Base-by-base conservation (phyloP, 2,113 vertebrate species). In the Martes martes region DNA sequence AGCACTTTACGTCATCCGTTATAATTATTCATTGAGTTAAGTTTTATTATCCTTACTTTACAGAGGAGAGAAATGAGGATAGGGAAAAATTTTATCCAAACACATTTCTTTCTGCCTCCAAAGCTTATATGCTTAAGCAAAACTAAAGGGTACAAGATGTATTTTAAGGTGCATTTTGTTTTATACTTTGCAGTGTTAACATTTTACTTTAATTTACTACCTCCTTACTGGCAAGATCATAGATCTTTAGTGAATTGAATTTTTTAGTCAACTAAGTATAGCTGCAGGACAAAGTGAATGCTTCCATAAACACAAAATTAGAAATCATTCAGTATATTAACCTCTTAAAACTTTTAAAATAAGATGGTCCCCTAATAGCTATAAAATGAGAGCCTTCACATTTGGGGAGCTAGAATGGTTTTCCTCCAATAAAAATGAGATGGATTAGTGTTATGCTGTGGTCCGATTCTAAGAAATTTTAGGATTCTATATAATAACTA, bases 291-390 rank as follows among this genome's bases (percentile, higher is more conserved):
- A 73, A 39, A 87, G 90, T 80, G 80, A 94, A 65, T 78, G 57
- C 55, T 87, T 96, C 36, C 39, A 39, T 78, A 85, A 94, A 85
- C 10, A 52, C 81, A 93, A 93, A 94, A 89, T 93, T 91, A 91
- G 97, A 97, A 95, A 45, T 67, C 23, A 84, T 45, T 90, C 50
- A 93, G 26, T 73, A 55, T 61, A 11, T 39, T 96, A 93, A 74
- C 61, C 19, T 96, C 59, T 92, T 84, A 94, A 90, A 90, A 63
- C 21, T 19, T 76, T 42, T 9, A 31, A 82, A 76, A 45, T 55
- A 83, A 1, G 21, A 73, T 87, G 39, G 74, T 94, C 50, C 95
- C 50, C 42, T 94, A 36, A 94, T 83, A 86, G 4, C 59, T 94
- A 10, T 92, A 31, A 86, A 92, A 93, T 55, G 45, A 89, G n/a